Base-by-base conservation (phyloP, 2,797 vertebrate genomes). In the Harpagifer antarcticus region DNA sequence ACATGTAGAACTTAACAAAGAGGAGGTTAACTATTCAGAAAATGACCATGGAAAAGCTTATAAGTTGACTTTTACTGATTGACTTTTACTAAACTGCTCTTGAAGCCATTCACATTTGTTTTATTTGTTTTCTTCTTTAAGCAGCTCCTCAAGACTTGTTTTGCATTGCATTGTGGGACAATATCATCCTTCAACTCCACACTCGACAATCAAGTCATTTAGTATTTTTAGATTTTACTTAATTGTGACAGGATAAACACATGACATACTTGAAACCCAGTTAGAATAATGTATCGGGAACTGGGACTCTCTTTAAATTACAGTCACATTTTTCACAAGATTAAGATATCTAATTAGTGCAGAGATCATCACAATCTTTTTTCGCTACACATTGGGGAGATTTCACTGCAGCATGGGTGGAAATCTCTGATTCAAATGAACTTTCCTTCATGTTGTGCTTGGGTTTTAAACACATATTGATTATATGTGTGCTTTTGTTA, bases 241-340 rank as follows among this genome's bases (percentile, higher is more conserved):
- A 6, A 52, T 65, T 64, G 16, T 42, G 33, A 61, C 50, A 64
- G 23, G 56, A 57, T 80, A 33, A 77, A 56, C 53, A 55, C 15
- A 53, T 1, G 3, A 11, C 13, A 42, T 44, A 49, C 23, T 60
- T 44, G 33, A 77, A 79, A 65, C 37, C 45, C 2, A 2, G 16
- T 63, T 49, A 45, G 14, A 61, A 74, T 33, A 27, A 19, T 60
- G 14, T 43, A 53, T 50, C 48, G 50, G 52, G 49, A 77, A 81
- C 3, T 77, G 48, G 69, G 78, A 68, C 47, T 70, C 27, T 27
- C 27, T 27, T 27, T 27, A 79, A 76, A 69, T 69, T 53, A 67
- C 47, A 64, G 67, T 56, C 61, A 52, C 20, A 69, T 63, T 53
- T 33, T 76, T 54, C 44, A 49, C 2, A n/a, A 65, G 68, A 67